These are phyloP conservation scores for Clepsis dumicolana DNA, from an alignment of 2,888 invertebrate genomes.

Conservation along the genomic window DNA sequence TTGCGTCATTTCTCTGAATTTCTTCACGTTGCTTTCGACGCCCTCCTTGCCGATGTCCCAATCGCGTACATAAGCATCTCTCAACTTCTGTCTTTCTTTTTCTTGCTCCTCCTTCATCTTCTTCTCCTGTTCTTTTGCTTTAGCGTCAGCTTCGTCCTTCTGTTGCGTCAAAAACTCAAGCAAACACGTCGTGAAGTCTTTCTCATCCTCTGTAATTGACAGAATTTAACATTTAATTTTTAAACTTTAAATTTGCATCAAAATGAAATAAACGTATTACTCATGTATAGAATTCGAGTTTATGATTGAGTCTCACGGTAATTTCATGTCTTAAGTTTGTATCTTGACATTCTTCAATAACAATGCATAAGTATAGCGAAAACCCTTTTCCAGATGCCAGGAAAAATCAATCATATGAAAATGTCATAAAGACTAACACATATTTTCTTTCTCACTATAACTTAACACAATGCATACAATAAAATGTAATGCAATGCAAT, in stretches of 20 bases:
- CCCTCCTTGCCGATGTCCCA: conserved; percentile 92
- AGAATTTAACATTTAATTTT: conserved; percentile 10
- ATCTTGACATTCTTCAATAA: too few species aligned
- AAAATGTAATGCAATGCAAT: too few species aligned
- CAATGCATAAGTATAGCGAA: too few species aligned
- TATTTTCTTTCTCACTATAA: too few species aligned
- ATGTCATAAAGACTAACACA: too few species aligned
- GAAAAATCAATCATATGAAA: too few species aligned
- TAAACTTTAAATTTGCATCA: background rate
- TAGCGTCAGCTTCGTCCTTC: conserved; percentile 78
- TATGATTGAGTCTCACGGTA: too few species aligned
- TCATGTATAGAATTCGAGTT: too few species aligned
- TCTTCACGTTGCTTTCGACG: conserved; percentile 75
- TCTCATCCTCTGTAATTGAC: conserved; percentile 68
- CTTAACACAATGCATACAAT: too few species aligned
- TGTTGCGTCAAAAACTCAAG: conserved; percentile 79
- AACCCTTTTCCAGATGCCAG: too few species aligned
- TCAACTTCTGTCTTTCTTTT: conserved; percentile 78
- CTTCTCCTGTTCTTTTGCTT: conserved; percentile 74
- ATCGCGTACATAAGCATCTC: conserved; percentile 87
- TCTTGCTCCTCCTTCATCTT: conserved; percentile 76
- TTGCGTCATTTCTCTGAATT: conserved; percentile 88
- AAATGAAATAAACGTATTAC: too few species aligned
- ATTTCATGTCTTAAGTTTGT: too few species aligned
- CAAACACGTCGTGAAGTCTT: conserved; percentile 74